These are phyloP conservation scores for Trichomalopsis sarcophagae DNA, from an alignment of 1,140 invertebrate species.

Conservation along the genomic window DNA sequence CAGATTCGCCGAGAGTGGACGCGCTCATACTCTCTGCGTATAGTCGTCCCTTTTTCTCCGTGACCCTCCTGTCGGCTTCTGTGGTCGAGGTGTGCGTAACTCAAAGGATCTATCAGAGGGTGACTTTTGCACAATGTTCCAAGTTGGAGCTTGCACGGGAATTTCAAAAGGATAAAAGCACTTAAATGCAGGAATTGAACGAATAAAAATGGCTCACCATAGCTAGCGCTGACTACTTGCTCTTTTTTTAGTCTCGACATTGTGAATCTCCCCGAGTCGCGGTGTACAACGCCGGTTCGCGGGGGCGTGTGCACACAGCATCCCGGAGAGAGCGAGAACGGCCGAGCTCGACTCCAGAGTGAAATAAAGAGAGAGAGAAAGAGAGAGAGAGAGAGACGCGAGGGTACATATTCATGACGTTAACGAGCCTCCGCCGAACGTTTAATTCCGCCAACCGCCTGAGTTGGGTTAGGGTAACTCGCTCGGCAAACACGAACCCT, in stretches of 20 bases:
- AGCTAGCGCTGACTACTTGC: not conserved
- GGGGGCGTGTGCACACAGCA: not conserved
- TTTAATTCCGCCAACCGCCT: slow-evolving; percentile 75
- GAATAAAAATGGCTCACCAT: not conserved
- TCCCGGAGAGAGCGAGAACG: not conserved
- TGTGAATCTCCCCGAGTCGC: not conserved
- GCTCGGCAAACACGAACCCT: slow-evolving; percentile 75
- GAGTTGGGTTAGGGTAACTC: slow-evolving; percentile 68
- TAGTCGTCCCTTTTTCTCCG: too few relatives aligned
- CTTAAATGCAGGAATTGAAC: not conserved
- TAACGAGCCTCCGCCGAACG: slow-evolving; percentile 76
- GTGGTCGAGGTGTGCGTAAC: not conserved
- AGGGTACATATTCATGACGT: slow-evolving; percentile 77
- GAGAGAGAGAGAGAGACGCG: slow-evolving; percentile 60
- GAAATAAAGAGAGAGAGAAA: slow-evolving; percentile 46
- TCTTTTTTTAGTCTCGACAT: not conserved
- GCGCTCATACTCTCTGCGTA: not conserved
- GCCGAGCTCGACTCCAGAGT: slow-evolving; percentile 43
- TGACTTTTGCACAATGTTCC: not conserved
- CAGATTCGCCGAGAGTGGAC: slow-evolving; percentile 31
- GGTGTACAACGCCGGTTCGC: not conserved
- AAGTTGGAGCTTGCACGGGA: too few relatives aligned
- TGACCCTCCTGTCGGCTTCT: not conserved
- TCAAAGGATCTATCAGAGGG: slow-evolving; percentile 4
- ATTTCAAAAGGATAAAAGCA: too few relatives aligned